phyloP scores from a whole-genome alignment of 92 coral and sea anemone species.

The Epizoanthus illoricatus region DNA sequence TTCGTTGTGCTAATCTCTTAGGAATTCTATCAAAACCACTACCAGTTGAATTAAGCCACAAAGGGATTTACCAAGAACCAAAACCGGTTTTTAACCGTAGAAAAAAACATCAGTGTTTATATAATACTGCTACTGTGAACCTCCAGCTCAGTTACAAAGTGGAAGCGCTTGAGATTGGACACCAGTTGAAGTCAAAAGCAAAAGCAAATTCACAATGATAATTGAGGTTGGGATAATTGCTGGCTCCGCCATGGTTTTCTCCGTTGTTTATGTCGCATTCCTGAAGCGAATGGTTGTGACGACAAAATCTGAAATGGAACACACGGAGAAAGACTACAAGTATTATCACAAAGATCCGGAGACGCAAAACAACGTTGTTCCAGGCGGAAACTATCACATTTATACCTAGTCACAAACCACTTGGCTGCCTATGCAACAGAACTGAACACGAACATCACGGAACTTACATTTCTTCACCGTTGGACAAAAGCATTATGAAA shows the following conservation, averaged over 20 bases:
- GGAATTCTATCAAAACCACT: background rate
- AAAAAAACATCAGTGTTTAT: background rate
- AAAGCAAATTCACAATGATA: slow-evolving; percentile 42
- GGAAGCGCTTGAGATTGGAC: background rate
- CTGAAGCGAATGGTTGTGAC: slow-evolving; percentile 78
- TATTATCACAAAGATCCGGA: slow-evolving; percentile 22
- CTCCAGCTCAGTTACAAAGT: background rate
- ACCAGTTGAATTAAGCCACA: slow-evolving; percentile 19
- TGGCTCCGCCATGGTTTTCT: slow-evolving; percentile 67
- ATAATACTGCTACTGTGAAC: background rate
- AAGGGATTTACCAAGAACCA: background rate
- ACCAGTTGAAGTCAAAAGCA: background rate
- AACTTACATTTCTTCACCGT: no score
- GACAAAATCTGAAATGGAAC: slow-evolving; percentile 62
- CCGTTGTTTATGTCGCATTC: slow-evolving; percentile 71
- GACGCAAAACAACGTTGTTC: slow-evolving; percentile 35
- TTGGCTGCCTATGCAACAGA: background rate
- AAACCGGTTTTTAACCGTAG: slow-evolving; percentile 3
- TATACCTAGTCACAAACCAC: slow-evolving; percentile 14
- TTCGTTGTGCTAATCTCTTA: background rate
- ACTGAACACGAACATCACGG: background rate
- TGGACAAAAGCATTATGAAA: no score
- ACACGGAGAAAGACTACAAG: slow-evolving; percentile 58
- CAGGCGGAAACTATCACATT: slow-evolving; percentile 41
- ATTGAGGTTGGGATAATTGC: slow-evolving; percentile 70